Evolutionary conservation across 2,888 invertebrate species (phyloP), one percentile per base, ranked within the genome.

Genomic region (Chloroclystis v-ata): DNA sequence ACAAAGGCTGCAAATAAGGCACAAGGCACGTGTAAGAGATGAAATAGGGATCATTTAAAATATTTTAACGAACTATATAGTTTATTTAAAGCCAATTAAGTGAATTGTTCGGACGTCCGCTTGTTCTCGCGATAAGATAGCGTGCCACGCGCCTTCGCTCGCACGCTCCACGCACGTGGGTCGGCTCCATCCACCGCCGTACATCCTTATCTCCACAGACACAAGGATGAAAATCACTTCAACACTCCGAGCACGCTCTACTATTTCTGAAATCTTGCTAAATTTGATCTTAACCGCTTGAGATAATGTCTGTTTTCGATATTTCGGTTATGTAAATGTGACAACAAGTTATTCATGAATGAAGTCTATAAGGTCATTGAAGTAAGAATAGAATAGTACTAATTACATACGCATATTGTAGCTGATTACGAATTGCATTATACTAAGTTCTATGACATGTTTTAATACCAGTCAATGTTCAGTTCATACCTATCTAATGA

Each of bases 121-220:
- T 24, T 28, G 28, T 10, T 39, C 35, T 30, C 28, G n/a, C 29
- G 45, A 43, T 51, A 47, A 47, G 28, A 33, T 33, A 33, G n/a
- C 25, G 16, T n/a, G 43, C 43, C 39, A 43, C 49, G 37, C 43
- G 40, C 43, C 35, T 47, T 59, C 61, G 56, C 52, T 58, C 56
- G 52, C 66, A 64, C 61, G 61, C 40, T 56, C 28, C 10, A 13
- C 37, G 43, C 53, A 56, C 50, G 56, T 53, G 53, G 35, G 50
- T 33, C 38, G 3, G 20, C 28, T n/a, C 2, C 12, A 20, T 9
- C 10, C 25, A 25, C n/a, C 28, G 33, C 33, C 5, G 42, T 33
- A 38, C 25, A 35, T 12, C 11, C 32, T 43, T 43, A 46, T 25
- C 11, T 7, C 12, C 2, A 14, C 8, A 1, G n/a, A 2, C 0